Percentiles rank a stretch among this genome's conserved stretches.
phyloP scores from a whole-genome alignment of 2,797 vertebrate species.

The Protonibea diacanthus region DNA sequence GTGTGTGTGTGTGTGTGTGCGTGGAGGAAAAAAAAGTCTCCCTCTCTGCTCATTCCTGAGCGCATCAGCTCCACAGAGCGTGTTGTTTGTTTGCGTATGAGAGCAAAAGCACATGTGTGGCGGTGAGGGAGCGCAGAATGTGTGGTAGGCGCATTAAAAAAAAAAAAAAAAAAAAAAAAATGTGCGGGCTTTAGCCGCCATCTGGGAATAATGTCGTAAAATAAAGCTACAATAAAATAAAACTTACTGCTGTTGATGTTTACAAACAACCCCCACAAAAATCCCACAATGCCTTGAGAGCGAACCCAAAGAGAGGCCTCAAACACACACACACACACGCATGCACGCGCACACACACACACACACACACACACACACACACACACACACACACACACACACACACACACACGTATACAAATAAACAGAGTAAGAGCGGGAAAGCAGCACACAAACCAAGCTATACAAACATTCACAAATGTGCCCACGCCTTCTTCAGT shows the following conservation, averaged over 20 bases:
- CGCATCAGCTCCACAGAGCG: constrained; percentile 39
- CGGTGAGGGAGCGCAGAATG: constrained; percentile 47
- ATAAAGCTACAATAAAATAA: constrained; percentile 80
- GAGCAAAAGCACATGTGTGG: constrained; percentile 59
- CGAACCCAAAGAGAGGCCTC: constrained; percentile 46
- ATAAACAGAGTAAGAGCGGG: constrained; percentile 70
- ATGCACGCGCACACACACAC: constrained; percentile 18
- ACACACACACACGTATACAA: constrained; percentile 53
- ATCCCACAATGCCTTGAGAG: constrained; percentile 67
- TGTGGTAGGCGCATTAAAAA: constrained; percentile 56
- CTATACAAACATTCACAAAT: constrained; percentile 77
- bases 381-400: constrained; percentile 20
- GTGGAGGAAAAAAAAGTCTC: not conserved
- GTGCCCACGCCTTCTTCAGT: constrained; percentile 62
- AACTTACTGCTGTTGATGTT: constrained; percentile 80
- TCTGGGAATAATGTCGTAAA: constrained; percentile 83
- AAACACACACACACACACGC: constrained; percentile 33
- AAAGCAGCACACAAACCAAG: constrained; percentile 57
- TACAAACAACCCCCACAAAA: constrained; percentile 80
- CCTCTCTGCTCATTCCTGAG: constrained; percentile 31
- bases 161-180: constrained; percentile 27
- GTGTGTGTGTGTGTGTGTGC: no score
- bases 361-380: constrained; percentile 26
- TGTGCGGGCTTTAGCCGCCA: constrained; percentile 66
- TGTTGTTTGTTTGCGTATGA: constrained; percentile 67